Conservation (phyloP, 2,113 vertebrate genomes). For the Eleginops maclovinus region DNA sequence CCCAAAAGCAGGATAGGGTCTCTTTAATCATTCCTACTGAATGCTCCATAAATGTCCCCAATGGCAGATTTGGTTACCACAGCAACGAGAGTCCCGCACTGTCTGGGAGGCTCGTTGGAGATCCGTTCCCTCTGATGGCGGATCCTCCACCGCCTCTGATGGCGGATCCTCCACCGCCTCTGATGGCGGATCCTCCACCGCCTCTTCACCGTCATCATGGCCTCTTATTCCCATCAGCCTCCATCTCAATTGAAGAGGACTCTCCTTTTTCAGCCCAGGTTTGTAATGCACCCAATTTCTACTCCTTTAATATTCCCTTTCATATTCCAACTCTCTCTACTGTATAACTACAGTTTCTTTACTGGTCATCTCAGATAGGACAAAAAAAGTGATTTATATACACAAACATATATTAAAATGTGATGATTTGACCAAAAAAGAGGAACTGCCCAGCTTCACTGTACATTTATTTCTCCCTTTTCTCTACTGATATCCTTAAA, state of each 20-base stretch:
- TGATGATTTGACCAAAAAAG: not conserved
- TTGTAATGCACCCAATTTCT: not conserved
- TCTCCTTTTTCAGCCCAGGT: not conserved
- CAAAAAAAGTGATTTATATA: not conserved
- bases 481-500: not conserved
- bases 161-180: too few species aligned
- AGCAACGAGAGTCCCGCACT: constrained; percentile 53
- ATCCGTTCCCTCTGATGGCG: constrained; percentile 22
- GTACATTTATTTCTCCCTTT: too few species aligned
- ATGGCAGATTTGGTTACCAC: constrained; percentile 39
- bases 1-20: too few species aligned
- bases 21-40: not conserved
- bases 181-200: too few species aligned
- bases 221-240: constrained; percentile 25
- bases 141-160: too few species aligned
- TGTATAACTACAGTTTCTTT: not conserved
- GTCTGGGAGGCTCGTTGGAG: constrained; percentile 45
- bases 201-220: not conserved
- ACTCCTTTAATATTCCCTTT: not conserved
- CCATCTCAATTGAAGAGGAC: constrained; percentile 3
- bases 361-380: too few species aligned
- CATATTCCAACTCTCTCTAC: not conserved
- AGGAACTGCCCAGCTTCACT: too few species aligned
- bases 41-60: not conserved
- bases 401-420: too few species aligned